Evolutionary conservation across 2,797 vertebrate genomes (phyloP), one percentile per base, ranked within the genome.

Genomic region (Oreortyx pictus): DNA sequence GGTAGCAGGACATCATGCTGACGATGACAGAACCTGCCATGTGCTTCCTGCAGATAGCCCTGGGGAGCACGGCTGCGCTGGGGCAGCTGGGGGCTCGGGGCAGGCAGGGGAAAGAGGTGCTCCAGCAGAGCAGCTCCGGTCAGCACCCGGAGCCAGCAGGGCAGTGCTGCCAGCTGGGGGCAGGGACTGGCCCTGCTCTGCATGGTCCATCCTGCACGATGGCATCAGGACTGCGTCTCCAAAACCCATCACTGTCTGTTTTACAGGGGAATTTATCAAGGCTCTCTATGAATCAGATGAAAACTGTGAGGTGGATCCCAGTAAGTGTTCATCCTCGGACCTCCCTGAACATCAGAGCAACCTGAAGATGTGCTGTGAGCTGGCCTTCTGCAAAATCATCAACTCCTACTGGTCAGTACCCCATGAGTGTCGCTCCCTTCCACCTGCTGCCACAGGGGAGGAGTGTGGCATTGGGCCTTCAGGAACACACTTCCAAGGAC

Each of bases 361-460:
- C 98, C 98, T 99, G 96, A 99, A 99, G 95, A 99, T 99, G 99
- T 99, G 99, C 98, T 99, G 99, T 0, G 99, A 99, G 91, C 97
- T 99, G 95, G 99, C 99, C 81, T 99, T 99, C 97, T 99, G 99
- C 98, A 99, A 99, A 97, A 99, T 99, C 98, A 99, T 99, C 97
- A 99, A 99, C 97, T 99, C 98, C 75, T 99, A 98, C 97, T 98
- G 98, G 98, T 99, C 82, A 95, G 97, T 97, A 27, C 54, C 22
- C 4, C 0, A 0, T 2, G 2, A 9, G 29, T 0, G 7, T 43
- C 4, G 0, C 60, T 64, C 15, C n/a, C 24, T 29, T 25, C 50
- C 35, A 0, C 2, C 0, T 6, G 25, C 44, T 56, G 54, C 68
- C 27, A 18, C 25, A 6, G 37, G 62, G 44, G 68, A 35, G 31